phyloP scores from a whole-genome alignment of 2,113 vertebrate species.

The Dolichallabes microphthalmus region DNA sequence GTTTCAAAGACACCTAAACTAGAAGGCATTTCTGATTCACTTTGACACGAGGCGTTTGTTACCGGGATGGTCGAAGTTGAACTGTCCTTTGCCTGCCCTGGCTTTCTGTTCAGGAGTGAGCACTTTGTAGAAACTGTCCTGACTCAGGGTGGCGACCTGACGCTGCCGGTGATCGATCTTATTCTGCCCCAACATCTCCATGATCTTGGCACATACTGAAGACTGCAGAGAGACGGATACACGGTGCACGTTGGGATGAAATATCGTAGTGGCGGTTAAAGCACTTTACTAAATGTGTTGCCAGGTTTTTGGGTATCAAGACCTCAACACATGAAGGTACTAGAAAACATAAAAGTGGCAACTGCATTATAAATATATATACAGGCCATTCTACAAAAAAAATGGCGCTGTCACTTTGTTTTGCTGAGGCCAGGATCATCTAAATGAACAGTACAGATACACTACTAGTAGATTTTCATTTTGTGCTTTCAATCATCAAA shows the following conservation, averaged over 20 bases:
- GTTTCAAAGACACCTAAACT: neutral
- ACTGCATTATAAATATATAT: too few species aligned
- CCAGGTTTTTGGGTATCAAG: too few species aligned
- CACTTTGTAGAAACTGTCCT: constrained; percentile 95
- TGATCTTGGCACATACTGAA: constrained; percentile 93
- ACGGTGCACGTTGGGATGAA: neutral
- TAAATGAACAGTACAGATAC: too few species aligned
- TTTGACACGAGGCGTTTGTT: neutral
- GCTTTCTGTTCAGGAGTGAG: constrained; percentile 93
- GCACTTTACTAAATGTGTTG: too few species aligned
- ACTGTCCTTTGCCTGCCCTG: constrained; percentile 94
- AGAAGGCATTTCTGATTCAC: neutral
- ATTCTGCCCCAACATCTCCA: constrained; percentile 95
- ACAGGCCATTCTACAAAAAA: too few species aligned
- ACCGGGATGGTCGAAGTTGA: constrained; percentile 99
- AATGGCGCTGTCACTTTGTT: too few species aligned
- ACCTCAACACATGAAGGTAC: too few species aligned
- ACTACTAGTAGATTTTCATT: too few species aligned
- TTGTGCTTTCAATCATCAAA: too few species aligned
- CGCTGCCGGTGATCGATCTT: constrained; percentile 92
- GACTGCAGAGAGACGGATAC: constrained; percentile 70
- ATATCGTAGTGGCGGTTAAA: neutral
- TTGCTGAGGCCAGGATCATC: too few species aligned
- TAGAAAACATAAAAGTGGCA: too few species aligned
- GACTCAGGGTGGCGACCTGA: constrained; percentile 95